Percentiles rank a stretch among this genome's conserved stretches.
These are phyloP conservation scores for Diarsia rubi DNA, from an alignment of 2,888 invertebrate genomes.

Conservation along the genomic window DNA sequence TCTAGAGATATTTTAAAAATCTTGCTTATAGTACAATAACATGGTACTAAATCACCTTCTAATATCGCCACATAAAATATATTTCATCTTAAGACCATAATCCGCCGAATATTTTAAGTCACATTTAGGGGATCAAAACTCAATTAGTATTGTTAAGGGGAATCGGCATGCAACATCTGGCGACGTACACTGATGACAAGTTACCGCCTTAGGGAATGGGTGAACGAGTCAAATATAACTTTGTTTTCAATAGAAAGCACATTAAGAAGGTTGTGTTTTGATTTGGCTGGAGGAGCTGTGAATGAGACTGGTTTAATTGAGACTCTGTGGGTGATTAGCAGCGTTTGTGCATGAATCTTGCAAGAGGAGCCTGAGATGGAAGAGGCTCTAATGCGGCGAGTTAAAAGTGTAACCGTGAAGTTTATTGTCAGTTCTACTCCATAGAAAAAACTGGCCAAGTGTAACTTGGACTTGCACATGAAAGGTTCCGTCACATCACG, in stretches of 20 bases:
- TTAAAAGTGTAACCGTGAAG: too few species aligned
- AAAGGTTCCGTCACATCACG: too few species aligned
- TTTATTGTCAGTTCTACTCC: too few species aligned
- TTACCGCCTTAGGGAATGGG: constrained; percentile 67
- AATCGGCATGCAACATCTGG: constrained; percentile 77
- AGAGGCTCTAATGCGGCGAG: not conserved
- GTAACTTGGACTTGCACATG: too few species aligned
- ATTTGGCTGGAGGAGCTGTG: constrained; percentile 20
- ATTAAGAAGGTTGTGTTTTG: constrained; percentile 52
- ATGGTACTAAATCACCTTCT: constrained; percentile 32
- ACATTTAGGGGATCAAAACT: constrained; percentile 78
- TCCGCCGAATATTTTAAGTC: constrained; percentile 64
- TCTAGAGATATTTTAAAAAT: not conserved
- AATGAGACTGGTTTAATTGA: constrained; percentile 20
- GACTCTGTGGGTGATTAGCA: constrained; percentile 9
- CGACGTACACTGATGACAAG: constrained; percentile 70
- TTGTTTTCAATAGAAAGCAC: constrained; percentile 61
- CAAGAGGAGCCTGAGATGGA: not conserved
- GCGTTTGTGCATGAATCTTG: not conserved
- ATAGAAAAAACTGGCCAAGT: too few species aligned
- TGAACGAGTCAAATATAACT: constrained; percentile 64
- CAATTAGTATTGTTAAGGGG: constrained; percentile 74
- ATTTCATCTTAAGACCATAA: constrained; percentile 56
- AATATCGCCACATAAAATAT: constrained; percentile 48
- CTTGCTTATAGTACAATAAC: constrained; percentile 1